A percentile compares a stretch with the other conserved stretches of the same genome.
Conservation (phyloP, 1,140 invertebrate genomes). For the Cryptotermes secundus region DNA sequence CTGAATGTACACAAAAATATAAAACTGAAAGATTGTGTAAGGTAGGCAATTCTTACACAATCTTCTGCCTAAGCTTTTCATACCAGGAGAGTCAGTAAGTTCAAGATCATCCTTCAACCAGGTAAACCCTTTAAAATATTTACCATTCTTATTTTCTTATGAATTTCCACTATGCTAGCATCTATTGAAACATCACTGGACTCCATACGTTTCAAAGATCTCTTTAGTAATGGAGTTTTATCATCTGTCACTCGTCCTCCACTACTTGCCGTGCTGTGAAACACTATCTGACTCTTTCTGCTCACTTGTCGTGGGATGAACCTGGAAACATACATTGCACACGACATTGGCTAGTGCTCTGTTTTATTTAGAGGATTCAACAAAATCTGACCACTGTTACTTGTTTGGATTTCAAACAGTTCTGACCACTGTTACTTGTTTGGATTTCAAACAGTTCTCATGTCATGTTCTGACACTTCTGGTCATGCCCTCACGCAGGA, state of each 20-base stretch:
- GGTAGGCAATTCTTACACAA: no score
- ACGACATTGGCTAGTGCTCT: not conserved
- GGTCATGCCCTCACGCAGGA: no score
- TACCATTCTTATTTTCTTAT: slow-evolving; percentile 28
- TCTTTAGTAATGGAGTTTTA: not conserved
- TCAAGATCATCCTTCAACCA: no score
- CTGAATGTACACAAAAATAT: no score
- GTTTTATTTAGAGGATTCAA: not conserved
- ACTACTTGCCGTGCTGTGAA: not conserved
- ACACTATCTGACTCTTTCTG: not conserved
- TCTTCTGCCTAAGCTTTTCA: no score
- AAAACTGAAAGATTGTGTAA: no score
- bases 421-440: not conserved
- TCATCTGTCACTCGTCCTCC: not conserved
- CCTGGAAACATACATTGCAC: not conserved
- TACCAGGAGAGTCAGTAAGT: no score
- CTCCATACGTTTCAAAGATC: not conserved
- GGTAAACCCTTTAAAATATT: not conserved
- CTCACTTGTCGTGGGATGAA: slow-evolving; percentile 20
- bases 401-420: not conserved
- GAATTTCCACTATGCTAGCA: slow-evolving; percentile 19
- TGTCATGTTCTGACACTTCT: not conserved
- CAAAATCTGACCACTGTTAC: not conserved
- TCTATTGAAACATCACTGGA: slow-evolving; percentile 3
- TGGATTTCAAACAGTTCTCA: not conserved